Evolutionary conservation across 2,797 vertebrate species (phyloP), one percentile per base, ranked within the genome.

Genomic region (Acanthis flammea): DNA sequence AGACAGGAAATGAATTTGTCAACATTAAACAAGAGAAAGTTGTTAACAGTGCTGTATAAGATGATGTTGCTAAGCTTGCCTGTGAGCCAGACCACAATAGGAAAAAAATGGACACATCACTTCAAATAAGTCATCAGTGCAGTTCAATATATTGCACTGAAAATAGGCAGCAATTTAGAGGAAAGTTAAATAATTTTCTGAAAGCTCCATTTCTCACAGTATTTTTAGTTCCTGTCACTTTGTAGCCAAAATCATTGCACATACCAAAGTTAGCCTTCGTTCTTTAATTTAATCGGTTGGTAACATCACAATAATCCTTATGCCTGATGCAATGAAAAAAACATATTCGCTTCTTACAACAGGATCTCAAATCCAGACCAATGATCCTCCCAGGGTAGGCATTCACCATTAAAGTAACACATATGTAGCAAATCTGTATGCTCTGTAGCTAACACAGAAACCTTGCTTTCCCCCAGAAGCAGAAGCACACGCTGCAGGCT

Each of bases 111-210:
- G 31, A 33, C 10, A 57, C 14, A 50, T 41, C 19, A 24, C 23
- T 66, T 77, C 37, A 92, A 94, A 77, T 53, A 65, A 53, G 44
- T 76, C 14, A 58, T 37, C 61, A 23, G 1, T 19, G 5, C 24
- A 77, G 14, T 62, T 86, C 47, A 55, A 77, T 25, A 35, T 15
- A 10, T 60, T 85, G 31, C 31, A 30, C 30, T 47, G 55, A 53
- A 53, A 78, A 61, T 19, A 65, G 13, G 11, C 45, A 65, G 39
- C 8, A 78, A 44, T 48, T 65, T 68, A 15, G 41, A 72, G 7
- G 19, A 78, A 75, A 84, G 51, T 51, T 45, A 66, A 84, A 75
- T 51, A 79, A 79, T 66, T 72, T 86, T 79, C 33, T 79, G 45
- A 93, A 90, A 86, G 4, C 3, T 82, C 37, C 0, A 44, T 37